phyloP scores from a whole-genome alignment of 2,888 invertebrate species.

The Parapristionchus giblindavisi region DNA sequence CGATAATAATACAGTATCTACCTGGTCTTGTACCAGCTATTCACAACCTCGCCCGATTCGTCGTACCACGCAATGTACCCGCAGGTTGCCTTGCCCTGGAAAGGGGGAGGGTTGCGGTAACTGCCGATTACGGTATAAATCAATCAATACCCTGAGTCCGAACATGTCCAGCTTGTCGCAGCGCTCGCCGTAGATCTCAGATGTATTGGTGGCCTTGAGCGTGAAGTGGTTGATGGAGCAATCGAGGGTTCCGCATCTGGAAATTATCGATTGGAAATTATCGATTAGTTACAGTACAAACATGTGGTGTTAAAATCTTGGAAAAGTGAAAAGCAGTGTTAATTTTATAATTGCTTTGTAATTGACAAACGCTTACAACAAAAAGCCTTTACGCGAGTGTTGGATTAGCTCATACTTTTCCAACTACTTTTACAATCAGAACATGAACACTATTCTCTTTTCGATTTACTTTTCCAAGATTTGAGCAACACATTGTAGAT shows the following conservation, averaged over 20 bases:
- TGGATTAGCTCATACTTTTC: too few relatives aligned
- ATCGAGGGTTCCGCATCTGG: constrained; percentile 56
- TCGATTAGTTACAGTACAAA: neutral
- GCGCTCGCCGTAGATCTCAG: constrained; percentile 55
- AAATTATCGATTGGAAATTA: neutral
- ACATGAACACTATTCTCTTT: too few relatives aligned
- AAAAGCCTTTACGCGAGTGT: too few relatives aligned
- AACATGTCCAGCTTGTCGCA: constrained; percentile 62
- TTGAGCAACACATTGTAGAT: too few relatives aligned
- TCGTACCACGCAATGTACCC: constrained; percentile 67
- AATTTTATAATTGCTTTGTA: neutral
- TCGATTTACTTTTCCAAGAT: too few relatives aligned
- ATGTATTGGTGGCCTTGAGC: constrained; percentile 50
- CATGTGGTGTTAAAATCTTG: too few relatives aligned
- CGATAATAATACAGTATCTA: constrained; percentile 34
- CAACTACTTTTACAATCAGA: too few relatives aligned
- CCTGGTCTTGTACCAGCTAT: constrained; percentile 67
- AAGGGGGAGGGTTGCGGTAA: neutral
- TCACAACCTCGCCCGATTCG: constrained; percentile 55
- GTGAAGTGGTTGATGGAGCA: constrained; percentile 62
- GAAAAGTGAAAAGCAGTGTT: too few relatives aligned
- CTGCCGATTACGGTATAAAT: too few relatives aligned
- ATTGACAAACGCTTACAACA: neutral
- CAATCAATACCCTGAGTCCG: constrained; percentile 43
- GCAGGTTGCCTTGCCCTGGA: constrained; percentile 61